phyloP scores from a whole-genome alignment of 2,113 vertebrate genomes.

The Bambusicola thoracicus region DNA sequence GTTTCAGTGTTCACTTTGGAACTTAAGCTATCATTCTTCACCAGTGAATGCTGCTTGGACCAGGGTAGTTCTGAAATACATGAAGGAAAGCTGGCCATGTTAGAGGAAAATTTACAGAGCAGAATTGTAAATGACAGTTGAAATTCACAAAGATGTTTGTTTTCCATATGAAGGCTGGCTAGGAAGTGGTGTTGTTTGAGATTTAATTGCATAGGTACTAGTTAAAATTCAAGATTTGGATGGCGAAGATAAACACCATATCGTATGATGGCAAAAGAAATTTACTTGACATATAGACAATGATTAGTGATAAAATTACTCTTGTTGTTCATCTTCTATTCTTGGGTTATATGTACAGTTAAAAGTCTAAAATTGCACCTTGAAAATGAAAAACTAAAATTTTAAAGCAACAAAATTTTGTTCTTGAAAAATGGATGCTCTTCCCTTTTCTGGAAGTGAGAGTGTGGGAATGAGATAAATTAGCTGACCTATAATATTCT shows the following conservation, averaged over 20 bases:
- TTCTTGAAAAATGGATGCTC: not conserved
- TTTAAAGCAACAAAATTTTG: not conserved
- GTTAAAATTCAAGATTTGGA: not conserved
- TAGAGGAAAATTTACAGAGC: not conserved
- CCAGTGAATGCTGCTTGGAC: not conserved
- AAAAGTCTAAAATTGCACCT: not conserved
- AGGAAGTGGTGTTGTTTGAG: not conserved
- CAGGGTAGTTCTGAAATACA: not conserved
- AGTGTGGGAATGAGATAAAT: not conserved
- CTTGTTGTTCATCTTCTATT: not conserved
- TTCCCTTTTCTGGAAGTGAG: not conserved
- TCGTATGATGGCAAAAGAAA: not conserved
- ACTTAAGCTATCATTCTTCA: not conserved
- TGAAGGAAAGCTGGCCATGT: not conserved
- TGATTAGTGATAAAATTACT: not conserved
- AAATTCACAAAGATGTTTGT: not conserved
- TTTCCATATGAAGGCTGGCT: not conserved
- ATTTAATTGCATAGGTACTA: not conserved
- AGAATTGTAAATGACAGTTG: not conserved
- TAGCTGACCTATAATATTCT: no score
- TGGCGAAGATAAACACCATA: not conserved
- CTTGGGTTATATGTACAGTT: not conserved
- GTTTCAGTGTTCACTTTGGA: not conserved
- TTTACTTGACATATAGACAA: not conserved
- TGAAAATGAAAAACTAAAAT: no score